Evolutionary conservation across 2,797 vertebrate species (phyloP).

Genomic region (Pogonophryne albipinna): DNA sequence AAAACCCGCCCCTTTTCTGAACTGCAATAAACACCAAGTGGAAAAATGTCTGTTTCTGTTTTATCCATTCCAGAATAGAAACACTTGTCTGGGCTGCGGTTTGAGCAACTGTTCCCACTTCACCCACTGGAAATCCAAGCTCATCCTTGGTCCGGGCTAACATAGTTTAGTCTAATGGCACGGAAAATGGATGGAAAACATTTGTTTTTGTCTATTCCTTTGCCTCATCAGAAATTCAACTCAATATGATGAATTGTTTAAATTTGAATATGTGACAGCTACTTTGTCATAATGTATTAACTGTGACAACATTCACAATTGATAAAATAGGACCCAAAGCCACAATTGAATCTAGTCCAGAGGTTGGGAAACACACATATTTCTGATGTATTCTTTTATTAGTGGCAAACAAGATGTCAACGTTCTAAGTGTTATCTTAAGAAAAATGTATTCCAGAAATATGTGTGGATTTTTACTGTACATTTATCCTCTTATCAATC

Average conservation of each 20-base stretch:
- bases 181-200: slow-evolving; percentile 22
- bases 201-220: slow-evolving; percentile 20
- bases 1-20: slow-evolving; percentile 53
- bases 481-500: slow-evolving; percentile 73
- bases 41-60: slow-evolving; percentile 59
- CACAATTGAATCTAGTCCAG: slow-evolving; percentile 29
- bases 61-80: slow-evolving; percentile 58
- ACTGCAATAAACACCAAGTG: slow-evolving; percentile 54
- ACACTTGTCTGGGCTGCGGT: slow-evolving; percentile 66
- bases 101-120: slow-evolving; percentile 66
- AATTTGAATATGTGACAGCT: slow-evolving; percentile 17
- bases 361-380: slow-evolving; percentile 13
- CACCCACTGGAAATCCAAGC: slow-evolving; percentile 66
- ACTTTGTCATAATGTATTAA: slow-evolving; percentile 8
- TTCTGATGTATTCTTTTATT: slow-evolving; percentile 20
- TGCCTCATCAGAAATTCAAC: slow-evolving; percentile 12
- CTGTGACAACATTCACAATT: neutral
- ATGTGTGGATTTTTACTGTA: slow-evolving; percentile 41
- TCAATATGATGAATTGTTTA: slow-evolving; percentile 5
- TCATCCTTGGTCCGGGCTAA: slow-evolving; percentile 26
- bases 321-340: slow-evolving; percentile 12
- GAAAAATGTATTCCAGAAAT: slow-evolving; percentile 43
- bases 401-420: slow-evolving; percentile 38
- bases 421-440: slow-evolving; percentile 46
- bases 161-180: slow-evolving; percentile 26